These are phyloP conservation scores for Heliconius erato DNA, from an alignment of 2,888 invertebrate species.

Conservation along the genomic window DNA sequence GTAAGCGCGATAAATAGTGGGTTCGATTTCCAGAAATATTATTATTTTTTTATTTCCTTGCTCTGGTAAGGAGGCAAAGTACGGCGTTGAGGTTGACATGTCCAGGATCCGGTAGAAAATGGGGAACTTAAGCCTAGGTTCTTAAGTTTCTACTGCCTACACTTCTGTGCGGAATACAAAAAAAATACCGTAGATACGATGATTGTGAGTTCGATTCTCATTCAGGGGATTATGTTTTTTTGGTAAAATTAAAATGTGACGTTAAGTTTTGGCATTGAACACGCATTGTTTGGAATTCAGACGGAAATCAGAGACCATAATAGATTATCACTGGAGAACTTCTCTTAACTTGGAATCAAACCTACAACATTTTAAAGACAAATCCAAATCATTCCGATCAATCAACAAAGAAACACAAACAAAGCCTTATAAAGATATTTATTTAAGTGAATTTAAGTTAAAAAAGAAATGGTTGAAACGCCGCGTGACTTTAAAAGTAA, in stretches of 20 bases:
- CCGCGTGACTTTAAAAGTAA: slow-evolving; percentile 39
- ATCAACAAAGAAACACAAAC: neutral
- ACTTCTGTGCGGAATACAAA: too few species aligned
- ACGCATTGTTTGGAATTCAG: too few species aligned
- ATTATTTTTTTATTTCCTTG: neutral
- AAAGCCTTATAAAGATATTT: neutral
- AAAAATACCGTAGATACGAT: too few species aligned
- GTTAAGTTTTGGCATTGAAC: neutral
- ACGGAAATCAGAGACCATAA: too few species aligned
- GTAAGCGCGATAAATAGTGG: neutral
- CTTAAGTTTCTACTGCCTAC: neutral
- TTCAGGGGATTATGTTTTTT: neutral
- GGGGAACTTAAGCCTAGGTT: neutral
- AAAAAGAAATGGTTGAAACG: neutral
- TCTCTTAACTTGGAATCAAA: too few species aligned
- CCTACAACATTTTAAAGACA: neutral
- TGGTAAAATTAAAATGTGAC: neutral
- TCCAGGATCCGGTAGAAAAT: neutral
- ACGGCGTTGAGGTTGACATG: neutral
- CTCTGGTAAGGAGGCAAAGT: neutral
- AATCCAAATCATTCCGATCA: neutral
- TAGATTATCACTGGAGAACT: too few species aligned
- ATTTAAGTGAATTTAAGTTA: neutral
- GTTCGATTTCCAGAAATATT: neutral
- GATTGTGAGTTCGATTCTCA: neutral